Evolutionary conservation across 2,113 vertebrate species (phyloP).

Genomic region (Ia io): DNA sequence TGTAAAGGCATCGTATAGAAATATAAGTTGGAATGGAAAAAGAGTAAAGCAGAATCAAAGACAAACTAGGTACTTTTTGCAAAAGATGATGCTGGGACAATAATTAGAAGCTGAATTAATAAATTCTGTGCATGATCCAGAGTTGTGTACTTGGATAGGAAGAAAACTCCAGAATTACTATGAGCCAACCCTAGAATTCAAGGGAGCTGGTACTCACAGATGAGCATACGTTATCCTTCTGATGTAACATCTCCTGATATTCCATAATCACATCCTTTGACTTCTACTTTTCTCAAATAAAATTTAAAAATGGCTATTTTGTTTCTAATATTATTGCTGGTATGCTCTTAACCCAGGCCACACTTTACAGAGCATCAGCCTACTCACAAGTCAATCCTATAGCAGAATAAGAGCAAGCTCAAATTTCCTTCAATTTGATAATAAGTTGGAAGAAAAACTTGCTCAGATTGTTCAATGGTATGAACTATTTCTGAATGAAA

Average conservation of each 20-base stretch:
- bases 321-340: neutral
- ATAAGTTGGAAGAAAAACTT: neutral
- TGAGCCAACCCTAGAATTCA: neutral
- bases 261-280: neutral
- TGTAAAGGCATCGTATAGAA: neutral
- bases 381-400: neutral
- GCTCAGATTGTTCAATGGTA: neutral
- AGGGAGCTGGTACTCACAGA: neutral
- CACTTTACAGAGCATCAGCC: neutral
- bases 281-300: neutral
- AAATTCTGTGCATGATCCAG: neutral
- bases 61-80: neutral
- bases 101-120: neutral
- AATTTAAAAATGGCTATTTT: neutral
- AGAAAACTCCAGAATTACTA: neutral
- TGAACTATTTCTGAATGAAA: neutral
- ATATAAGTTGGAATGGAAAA: neutral
- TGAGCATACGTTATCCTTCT: neutral
- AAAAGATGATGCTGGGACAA: neutral
- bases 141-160: neutral
- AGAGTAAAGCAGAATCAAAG: neutral
- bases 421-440: neutral
- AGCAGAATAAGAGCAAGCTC: neutral
- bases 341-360: neutral
- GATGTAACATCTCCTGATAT: neutral